These are phyloP conservation scores for Glaucomys volans DNA, from an alignment of 2,113 vertebrate genomes.

Conservation along the genomic window DNA sequence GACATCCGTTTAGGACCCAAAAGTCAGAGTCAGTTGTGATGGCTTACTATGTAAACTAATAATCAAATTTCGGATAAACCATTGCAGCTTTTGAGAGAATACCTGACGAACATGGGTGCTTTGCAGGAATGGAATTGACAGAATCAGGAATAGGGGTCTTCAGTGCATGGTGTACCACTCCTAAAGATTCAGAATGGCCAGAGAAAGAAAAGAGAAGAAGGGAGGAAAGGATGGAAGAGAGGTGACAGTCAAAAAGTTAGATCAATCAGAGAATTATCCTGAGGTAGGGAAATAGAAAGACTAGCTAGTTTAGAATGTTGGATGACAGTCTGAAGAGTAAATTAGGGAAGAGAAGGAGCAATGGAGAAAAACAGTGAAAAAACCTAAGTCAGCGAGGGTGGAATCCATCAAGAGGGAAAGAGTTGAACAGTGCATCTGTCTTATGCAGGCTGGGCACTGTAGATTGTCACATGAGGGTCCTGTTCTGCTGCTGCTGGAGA, in stretches of 20 bases:
- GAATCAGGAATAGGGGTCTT: neutral
- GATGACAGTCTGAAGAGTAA: neutral
- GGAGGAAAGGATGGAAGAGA: neutral
- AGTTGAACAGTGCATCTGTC: neutral
- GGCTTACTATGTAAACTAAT: neutral
- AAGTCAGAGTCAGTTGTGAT: neutral
- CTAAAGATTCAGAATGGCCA: neutral
- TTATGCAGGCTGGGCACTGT: neutral
- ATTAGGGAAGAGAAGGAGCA: neutral
- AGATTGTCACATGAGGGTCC: neutral
- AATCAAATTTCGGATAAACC: neutral
- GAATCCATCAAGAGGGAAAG: neutral
- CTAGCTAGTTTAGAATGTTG: neutral
- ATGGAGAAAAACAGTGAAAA: neutral
- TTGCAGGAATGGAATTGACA: neutral
- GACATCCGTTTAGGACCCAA: neutral
- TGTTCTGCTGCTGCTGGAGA: neutral
- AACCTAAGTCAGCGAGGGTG: neutral
- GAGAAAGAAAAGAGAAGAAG: neutral
- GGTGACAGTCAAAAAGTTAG: too few relatives aligned
- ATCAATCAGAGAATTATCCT: neutral
- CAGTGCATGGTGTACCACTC: neutral
- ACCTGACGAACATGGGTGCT: neutral
- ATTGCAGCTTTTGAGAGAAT: neutral
- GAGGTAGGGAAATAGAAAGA: neutral